Evolutionary conservation across 1,140 invertebrate genomes (phyloP), one percentile per base, ranked within the genome.

Genomic region (Drosophila azteca): DNA sequence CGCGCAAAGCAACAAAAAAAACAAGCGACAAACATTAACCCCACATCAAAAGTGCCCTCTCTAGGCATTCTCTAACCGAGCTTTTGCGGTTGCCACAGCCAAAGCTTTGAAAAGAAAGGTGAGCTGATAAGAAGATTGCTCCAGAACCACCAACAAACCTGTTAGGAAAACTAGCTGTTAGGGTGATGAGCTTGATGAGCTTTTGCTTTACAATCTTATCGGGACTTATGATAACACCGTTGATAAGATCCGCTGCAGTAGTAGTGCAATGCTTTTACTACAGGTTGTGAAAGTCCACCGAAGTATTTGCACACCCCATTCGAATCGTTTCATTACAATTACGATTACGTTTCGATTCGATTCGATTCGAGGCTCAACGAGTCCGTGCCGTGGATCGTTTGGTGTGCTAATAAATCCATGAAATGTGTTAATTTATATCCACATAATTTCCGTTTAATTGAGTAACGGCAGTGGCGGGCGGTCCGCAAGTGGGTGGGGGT

Each of bases 1-100:
- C 39, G 35, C 35, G 11, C 31, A 50, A 48, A 62, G 49, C 24
- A 52, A 50, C 39, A 49, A 58, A 43, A n/a, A 11, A 35, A 35
- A 50, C 48, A 67, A 57, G 35, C 62, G 49, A 66, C 49, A 63
- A 61, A 43, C 63, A 82, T 78, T 77, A 78, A 82, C 60, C 79
- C 58, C 58, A 45, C 61, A 11, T 35, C 31, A 35, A 68, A 60
- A 60, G 78, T 75, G 69, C 51, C 66, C 55, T 20, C 51, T 60
- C 55, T 20, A 20, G 15, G n/a, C 43, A 46, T 45, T 54, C 11
- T 51, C 31, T 52, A 57, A 69, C 41, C 24, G 50, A 52, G 73
- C 50, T 45, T 69, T 69, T 51, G 62, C 6, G 41, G 29, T 20
- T 24, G 22, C 31, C 31, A 35, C 0, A 35, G 31, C 29, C 29